A percentile compares a stretch with the other conserved stretches of the same genome.
phyloP scores from a whole-genome alignment of 1,140 invertebrate genomes.

The Pseudomyrmex cubaensis region DNA sequence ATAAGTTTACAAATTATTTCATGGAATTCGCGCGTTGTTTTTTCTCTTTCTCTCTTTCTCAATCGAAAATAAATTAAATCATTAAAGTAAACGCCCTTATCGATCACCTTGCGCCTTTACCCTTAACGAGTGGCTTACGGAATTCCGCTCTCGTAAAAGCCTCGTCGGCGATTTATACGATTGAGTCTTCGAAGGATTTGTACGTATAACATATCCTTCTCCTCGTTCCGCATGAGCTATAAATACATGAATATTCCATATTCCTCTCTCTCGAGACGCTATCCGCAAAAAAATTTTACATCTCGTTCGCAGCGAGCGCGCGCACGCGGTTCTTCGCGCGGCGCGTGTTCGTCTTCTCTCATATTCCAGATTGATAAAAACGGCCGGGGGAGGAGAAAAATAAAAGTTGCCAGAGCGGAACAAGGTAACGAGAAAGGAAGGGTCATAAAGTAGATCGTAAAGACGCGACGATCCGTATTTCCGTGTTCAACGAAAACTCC shows the following conservation, averaged over 20 bases:
- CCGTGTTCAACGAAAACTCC: slow-evolving; percentile 31
- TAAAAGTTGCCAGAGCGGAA: slow-evolving; percentile 28
- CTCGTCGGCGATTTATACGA: too few species aligned
- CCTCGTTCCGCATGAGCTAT: background rate
- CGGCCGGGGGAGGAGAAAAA: slow-evolving; percentile 17
- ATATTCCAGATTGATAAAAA: slow-evolving; percentile 30
- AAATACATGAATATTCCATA: background rate
- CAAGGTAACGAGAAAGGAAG: slow-evolving; percentile 24
- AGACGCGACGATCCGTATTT: slow-evolving; percentile 12
- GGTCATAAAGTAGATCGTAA: slow-evolving; percentile 42
- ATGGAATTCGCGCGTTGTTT: too few species aligned
- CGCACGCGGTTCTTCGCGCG: background rate
- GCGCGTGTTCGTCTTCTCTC: background rate
- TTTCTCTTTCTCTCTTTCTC: too few species aligned
- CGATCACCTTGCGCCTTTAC: too few species aligned
- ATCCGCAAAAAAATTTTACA: slow-evolving; percentile 2
- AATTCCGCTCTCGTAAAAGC: too few species aligned
- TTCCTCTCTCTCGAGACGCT: slow-evolving; percentile 27
- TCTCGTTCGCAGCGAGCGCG: slow-evolving; percentile 4
- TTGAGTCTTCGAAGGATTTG: too few species aligned
- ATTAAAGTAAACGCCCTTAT: too few species aligned
- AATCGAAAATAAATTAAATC: too few species aligned
- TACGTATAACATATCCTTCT: too few species aligned
- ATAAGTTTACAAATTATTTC: too few species aligned
- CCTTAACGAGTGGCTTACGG: too few species aligned